Base-by-base conservation (phyloP, 2,797 vertebrate genomes). In the Percopsis omiscomaycus region DNA sequence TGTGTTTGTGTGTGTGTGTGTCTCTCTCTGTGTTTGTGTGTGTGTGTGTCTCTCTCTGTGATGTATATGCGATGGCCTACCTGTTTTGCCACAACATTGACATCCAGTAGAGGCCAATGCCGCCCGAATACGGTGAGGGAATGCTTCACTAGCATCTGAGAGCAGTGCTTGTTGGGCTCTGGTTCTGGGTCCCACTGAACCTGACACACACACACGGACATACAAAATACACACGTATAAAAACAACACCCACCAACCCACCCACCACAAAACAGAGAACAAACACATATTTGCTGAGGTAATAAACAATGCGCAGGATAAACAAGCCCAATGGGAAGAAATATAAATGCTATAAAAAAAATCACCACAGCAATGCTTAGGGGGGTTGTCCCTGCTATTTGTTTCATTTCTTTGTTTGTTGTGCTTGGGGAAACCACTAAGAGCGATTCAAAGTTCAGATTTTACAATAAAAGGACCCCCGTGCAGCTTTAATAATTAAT, bases 61-160 rank as follows among this genome's bases (percentile, higher is more conserved):
- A 13, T 22, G 3, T 42, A n/a, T 15, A 27, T 15, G 3, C 9
- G 14, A 13, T 15, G 54, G 32, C 14, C 12, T 84, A 93, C 93
- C 91, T 93, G 93, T 87, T 90, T 87, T 30, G 91, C 92, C 48
- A 91, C 86, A n/a, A 94, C 91, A 0, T 69, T 59, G 10, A 94
- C 11, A 55, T 95, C 94, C 55, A 95, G 71, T 47, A 92, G 52
- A 54, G 92, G 64, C 77, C 88, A 75, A 50, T 69, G 92, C 10
- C 49, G 77, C 16, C 94, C 93, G 0, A 95, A 94, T 61, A 94
- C 14, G 1, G 83, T 89, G 0, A 93, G 32, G 0, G 68, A 42
- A 28, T 96, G 95, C 29, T 91, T 90, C 64, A 96, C 59, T 56
- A 85, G 49, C 93, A 95, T 88, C 74, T 50, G 82, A n/a, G 94